Percentiles rank a stretch among this genome's conserved stretches.
Evolutionary conservation across 1,140 invertebrate genomes (phyloP).

Genomic region (Doryteuthis pealeii): DNA sequence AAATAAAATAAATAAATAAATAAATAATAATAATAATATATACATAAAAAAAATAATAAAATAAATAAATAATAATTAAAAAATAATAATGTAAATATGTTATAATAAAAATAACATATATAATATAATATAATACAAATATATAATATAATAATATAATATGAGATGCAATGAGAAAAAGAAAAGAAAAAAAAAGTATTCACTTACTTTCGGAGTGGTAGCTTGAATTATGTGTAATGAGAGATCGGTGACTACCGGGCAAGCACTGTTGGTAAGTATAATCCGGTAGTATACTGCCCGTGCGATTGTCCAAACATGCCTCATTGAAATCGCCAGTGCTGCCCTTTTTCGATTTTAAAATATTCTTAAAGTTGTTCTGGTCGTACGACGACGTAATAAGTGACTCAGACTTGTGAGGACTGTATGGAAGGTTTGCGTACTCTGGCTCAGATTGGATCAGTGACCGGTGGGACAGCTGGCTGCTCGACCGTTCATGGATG

Average conservation of each 20-base stretch:
- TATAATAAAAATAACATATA: too few relatives aligned
- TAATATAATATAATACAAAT: too few relatives aligned
- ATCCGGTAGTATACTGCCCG: slow-evolving; percentile 2
- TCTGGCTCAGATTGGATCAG: slow-evolving; percentile 47
- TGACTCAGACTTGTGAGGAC: slow-evolving; percentile 16
- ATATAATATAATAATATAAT: too few relatives aligned
- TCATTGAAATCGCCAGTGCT: slow-evolving; percentile 3
- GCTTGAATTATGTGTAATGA: slow-evolving; percentile 23
- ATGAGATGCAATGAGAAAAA: background rate
- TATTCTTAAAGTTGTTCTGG: slow-evolving; percentile 14
- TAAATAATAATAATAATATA: too few relatives aligned
- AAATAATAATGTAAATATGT: too few relatives aligned
- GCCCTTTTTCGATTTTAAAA: slow-evolving; percentile 11
- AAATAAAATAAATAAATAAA: too few relatives aligned
- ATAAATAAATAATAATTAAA: too few relatives aligned
- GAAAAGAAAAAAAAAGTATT: background rate
- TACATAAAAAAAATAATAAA: too few relatives aligned
- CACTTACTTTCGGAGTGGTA: slow-evolving; percentile 24
- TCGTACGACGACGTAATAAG: slow-evolving; percentile 3
- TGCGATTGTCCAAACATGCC: slow-evolving; percentile 7
- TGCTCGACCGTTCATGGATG: slow-evolving; percentile 33
- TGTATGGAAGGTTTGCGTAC: slow-evolving; percentile 52
- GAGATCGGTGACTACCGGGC: slow-evolving; percentile 25
- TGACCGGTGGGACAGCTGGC: slow-evolving; percentile 35
- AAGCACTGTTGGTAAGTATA: slow-evolving; percentile 20